A percentile compares a stretch with the other conserved stretches of the same genome.
phyloP scores from a whole-genome alignment of 2,797 vertebrate species.

The Sphaeramia orbicularis region DNA sequence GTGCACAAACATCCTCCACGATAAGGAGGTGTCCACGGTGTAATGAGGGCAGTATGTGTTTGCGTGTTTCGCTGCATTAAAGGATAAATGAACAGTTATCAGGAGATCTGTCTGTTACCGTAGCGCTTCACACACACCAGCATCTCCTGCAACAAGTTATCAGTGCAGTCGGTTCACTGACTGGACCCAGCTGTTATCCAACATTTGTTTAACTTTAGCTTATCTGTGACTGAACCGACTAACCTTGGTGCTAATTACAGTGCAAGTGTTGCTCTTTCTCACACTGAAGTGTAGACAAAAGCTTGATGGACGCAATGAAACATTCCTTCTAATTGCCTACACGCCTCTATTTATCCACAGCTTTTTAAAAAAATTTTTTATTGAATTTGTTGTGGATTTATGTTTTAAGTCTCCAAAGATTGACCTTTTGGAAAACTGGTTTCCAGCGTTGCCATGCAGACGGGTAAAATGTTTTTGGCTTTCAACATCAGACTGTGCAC shows the following conservation, averaged over 20 bases:
- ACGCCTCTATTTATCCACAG: no score
- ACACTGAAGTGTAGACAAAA: neutral
- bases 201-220: slow-evolving; percentile 46
- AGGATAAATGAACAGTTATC: neutral
- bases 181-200: slow-evolving; percentile 33
- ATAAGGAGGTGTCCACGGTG: neutral
- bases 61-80: neutral
- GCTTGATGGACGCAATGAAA: neutral
- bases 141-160: slow-evolving; percentile 12
- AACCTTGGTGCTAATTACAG: slow-evolving; percentile 3
- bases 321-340: no score
- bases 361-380: no score
- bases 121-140: neutral
- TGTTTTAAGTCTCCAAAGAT: no score
- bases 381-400: no score
- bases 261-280: slow-evolving; percentile 1
- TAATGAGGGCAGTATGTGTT: neutral
- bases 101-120: neutral
- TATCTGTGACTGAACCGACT: slow-evolving; percentile 29
- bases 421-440: no score
- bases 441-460: no score
- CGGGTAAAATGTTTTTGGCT: no score
- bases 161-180: slow-evolving; percentile 15
- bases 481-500: no score
- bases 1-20: slow-evolving; percentile 11